phyloP scores from a whole-genome alignment of 2,113 vertebrate species.

The Ciconia boyciana region DNA sequence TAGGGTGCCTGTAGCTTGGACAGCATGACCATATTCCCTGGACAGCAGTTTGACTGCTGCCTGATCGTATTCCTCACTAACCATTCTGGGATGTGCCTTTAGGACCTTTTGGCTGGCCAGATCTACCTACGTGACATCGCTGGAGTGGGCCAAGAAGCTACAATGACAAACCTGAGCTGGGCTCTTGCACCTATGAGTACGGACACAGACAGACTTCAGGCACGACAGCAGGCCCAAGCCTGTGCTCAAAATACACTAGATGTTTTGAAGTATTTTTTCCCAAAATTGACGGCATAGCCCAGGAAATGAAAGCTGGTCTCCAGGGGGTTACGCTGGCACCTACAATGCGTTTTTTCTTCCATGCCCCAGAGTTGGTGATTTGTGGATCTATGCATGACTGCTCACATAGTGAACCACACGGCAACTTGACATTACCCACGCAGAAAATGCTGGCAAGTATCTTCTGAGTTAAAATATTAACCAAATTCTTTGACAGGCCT shows the following conservation, averaged over 20 bases:
- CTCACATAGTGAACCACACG: not conserved
- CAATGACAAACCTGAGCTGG: not conserved
- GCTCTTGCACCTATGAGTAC: not conserved
- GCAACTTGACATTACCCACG: not conserved
- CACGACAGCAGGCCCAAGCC: not conserved
- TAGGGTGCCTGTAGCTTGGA: not conserved
- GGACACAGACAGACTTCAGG: not conserved
- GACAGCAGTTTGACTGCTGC: not conserved
- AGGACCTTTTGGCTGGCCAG: not conserved
- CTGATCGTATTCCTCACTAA: not conserved
- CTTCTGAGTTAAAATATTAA: not conserved
- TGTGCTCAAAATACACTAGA: not conserved
- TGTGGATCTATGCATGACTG: not conserved
- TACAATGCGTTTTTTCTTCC: not conserved
- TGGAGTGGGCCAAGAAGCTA: not conserved
- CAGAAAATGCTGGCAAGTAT: not conserved
- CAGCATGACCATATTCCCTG: not conserved
- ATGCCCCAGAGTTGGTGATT: not conserved
- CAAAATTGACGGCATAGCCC: not conserved
- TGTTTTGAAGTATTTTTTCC: not conserved
- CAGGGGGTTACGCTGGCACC: not conserved
- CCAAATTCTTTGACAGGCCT: not conserved
- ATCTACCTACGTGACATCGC: not conserved
- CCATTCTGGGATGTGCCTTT: not conserved
- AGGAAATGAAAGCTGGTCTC: not conserved